Conservation (phyloP, 2,888 invertebrate genomes). For the Meloe dianella region DNA sequence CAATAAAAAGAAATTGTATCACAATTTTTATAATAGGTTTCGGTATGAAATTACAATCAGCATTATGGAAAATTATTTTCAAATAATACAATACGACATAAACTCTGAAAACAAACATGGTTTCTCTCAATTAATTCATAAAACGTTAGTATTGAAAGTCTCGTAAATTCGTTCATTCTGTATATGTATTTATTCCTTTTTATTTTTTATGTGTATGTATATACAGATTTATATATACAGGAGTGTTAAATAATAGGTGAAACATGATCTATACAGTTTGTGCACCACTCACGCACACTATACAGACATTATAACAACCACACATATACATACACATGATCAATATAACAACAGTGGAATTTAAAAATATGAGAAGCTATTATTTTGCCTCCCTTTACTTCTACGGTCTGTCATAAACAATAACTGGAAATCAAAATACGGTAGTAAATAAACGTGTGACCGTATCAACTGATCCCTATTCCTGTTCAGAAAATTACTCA, state of each 20-base stretch:
- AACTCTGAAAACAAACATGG: no score
- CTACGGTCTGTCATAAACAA: conserved; percentile 46
- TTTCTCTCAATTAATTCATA: background rate
- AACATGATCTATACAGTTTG: conserved; percentile 32
- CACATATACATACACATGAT: conserved; percentile 24
- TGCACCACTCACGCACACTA: conserved; percentile 34
- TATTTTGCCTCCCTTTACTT: conserved; percentile 44
- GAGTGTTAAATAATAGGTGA: conserved; percentile 35
- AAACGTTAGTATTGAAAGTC: no score
- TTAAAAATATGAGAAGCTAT: conserved; percentile 47
- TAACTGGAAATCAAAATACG: conserved; percentile 39
- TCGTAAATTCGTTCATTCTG: background rate
- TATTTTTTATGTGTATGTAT: background rate
- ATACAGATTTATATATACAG: conserved; percentile 10
- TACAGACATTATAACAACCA: conserved; percentile 10
- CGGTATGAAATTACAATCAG: no score
- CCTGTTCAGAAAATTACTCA: background rate
- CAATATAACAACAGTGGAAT: conserved; percentile 42
- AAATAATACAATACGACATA: no score
- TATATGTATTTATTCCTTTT: background rate
- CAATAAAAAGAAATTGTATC: no score
- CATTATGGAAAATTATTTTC: no score
- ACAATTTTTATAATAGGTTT: no score
- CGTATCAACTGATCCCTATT: conserved; percentile 14
- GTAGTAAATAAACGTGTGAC: conserved; percentile 26